A percentile compares a stretch with the other conserved stretches of the same genome.
These are phyloP conservation scores for Synanthedon vespiformis DNA, from an alignment of 2,888 invertebrate species.

Conservation along the genomic window DNA sequence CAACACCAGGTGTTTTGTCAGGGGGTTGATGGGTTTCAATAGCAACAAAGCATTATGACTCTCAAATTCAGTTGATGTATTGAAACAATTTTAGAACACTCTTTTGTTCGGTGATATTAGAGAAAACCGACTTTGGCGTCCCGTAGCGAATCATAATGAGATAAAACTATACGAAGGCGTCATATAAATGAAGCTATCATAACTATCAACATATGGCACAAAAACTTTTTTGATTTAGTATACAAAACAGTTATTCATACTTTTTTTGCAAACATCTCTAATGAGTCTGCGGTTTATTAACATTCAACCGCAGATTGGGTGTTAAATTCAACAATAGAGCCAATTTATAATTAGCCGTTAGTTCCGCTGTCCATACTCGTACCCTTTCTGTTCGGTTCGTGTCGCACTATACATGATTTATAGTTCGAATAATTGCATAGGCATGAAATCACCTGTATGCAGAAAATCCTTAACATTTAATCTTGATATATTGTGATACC, in stretches of 20 bases:
- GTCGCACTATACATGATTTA: no score
- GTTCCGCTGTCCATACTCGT: background rate
- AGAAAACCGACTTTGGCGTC: slow-evolving; percentile 41
- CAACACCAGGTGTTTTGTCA: slow-evolving; percentile 44
- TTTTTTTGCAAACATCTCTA: slow-evolving; percentile 5
- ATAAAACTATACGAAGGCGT: slow-evolving; percentile 41
- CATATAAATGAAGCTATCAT: slow-evolving; percentile 62
- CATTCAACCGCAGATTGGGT: background rate
- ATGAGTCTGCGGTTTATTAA: background rate
- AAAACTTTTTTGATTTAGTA: background rate
- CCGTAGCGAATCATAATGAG: slow-evolving; percentile 63
- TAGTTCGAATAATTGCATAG: no score
- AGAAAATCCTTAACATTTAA: no score
- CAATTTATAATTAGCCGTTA: background rate
- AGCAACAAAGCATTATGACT: slow-evolving; percentile 58
- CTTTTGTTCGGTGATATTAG: slow-evolving; percentile 51
- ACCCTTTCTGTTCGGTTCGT: no score
- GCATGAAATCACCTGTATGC: no score
- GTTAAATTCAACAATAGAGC: background rate
- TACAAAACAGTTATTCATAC: slow-evolving; percentile 4
- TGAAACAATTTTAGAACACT: slow-evolving; percentile 61
- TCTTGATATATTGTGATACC: no score
- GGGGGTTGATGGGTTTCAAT: slow-evolving; percentile 38
- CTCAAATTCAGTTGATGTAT: slow-evolving; percentile 45
- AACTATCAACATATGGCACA: slow-evolving; percentile 43